Evolutionary conservation across 92 coral and sea anemone species (phyloP), one percentile per base, ranked within the genome.

Genomic region (Heteractis magnifica): DNA sequence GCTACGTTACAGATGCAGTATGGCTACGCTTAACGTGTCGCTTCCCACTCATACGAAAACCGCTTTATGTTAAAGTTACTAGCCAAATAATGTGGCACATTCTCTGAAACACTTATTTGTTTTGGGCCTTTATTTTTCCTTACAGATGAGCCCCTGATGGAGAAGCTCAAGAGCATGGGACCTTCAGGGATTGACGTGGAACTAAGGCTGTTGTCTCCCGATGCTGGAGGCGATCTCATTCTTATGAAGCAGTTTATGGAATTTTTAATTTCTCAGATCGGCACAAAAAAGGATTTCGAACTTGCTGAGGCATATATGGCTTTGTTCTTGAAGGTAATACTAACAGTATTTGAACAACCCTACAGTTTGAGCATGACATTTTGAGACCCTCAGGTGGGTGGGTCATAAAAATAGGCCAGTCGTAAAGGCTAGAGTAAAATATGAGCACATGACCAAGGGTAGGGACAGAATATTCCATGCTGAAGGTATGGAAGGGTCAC

Each of bases 111-210:
- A 34, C 44, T 34, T 26, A 26, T 26, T 26, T 34, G 44, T 12
- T 8, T 53, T 53, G 58, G 56, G 19, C 81, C 19, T 59, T 49
- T 8, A 50, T 77, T 77, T 49, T 20, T 64, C 52, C 41, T 74
- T 76, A 41, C 81, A 96, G 99, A 94, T 80, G 92, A 92, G 10
- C 88, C 93, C 23, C 65, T 96, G 15, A 86, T 90, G 85, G 83
- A 77, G 48, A 79, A 79, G 49, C 88, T 96, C 56, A 93, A 96
- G 79, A 79, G 88, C 5, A 84, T 92, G 89, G 99, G 99, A 23
- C 99, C 98, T 4, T 96, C 99, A 5, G 91, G 94, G n/a, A 90
- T 96, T 41, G 99, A 96, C 62, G 84, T 91, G 20, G 98, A 94
- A 68, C 81, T 94, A 76, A 93, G 99, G 60, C 90, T 92, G 68